A percentile compares a stretch with the other conserved stretches of the same genome.
phyloP scores from a whole-genome alignment of 2,797 vertebrate genomes.

The Lithobates sylvaticus region DNA sequence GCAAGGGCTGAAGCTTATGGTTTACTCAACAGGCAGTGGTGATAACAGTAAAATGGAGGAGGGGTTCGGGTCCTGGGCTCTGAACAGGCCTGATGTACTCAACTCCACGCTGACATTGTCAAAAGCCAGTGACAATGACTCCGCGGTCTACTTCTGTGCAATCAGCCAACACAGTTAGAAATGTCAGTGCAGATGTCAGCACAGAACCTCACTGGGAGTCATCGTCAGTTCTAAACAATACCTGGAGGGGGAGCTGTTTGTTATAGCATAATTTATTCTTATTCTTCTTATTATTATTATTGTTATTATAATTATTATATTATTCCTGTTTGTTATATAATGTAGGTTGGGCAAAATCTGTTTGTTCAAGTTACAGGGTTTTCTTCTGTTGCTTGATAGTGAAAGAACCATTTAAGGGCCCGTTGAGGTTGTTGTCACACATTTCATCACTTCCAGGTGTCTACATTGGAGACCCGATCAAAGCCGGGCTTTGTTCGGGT shows the following conservation, averaged over 20 bases:
- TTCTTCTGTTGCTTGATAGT: no score
- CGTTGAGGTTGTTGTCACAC: no score
- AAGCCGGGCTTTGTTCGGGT: no score
- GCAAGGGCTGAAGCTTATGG: conserved; percentile 39
- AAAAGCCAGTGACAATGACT: neutral
- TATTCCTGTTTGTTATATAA: no score
- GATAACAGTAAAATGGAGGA: neutral
- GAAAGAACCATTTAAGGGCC: no score
- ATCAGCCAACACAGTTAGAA: conserved; percentile 5
- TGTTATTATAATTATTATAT: neutral
- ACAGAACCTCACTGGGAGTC: neutral
- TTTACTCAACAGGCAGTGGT: neutral
- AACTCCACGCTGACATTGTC: neutral
- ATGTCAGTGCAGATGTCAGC: neutral
- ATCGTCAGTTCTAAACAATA: neutral
- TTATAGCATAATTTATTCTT: neutral
- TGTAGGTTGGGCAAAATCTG: no score
- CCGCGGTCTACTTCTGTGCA: conserved; percentile 11
- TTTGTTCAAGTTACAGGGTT: no score
- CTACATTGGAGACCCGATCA: no score
- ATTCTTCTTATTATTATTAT: no score
- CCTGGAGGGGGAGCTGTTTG: neutral
- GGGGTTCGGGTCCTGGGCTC: neutral
- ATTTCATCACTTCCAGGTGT: no score
- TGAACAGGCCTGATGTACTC: neutral